Base-by-base conservation (phyloP, 2,888 invertebrate genomes). In the Heliconius ismenius region DNA sequence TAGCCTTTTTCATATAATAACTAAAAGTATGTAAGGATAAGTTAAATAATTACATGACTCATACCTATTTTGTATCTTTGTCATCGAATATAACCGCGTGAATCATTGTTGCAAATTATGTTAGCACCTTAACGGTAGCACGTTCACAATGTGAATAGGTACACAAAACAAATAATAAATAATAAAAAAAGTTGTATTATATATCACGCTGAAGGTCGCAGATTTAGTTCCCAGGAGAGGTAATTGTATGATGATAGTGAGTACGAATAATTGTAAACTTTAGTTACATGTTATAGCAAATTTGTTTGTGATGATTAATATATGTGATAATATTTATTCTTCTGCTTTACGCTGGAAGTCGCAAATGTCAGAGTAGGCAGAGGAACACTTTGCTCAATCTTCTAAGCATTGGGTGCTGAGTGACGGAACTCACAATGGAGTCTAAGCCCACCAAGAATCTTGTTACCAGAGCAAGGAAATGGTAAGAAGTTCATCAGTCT, bases 121-220 rank as follows among this genome's bases (percentile, higher is more conserved):
- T 76, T 76, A 73, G 39, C 65, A 64, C 72, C 65, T 62, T 39
- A 64, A 72, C 76, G 58, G 76, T 72, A 73, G 76, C 65, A 73
- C 72, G 64, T 67, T 39, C 63, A 26, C 24, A 26, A 26, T 28
- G 15, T 7, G 26, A 62, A 28, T 26, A 28, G 58, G n/a, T 58
- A 58, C 24, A 60, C 62, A 62, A 62, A 62, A 6, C 62, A 62
- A 24, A 62, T 62, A 62, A 15, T 62, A 62, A 24, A 62, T 60
- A 26, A 26, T 26, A 62, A 15, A 62, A 24, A 62, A 24, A 62
- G 4, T 24, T 62, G 7, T 62, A 62, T 28, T 26, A 26, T 15
- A 15, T 62, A 3, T 3, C 0, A 62, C 1, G 4, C 62, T 62
- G 62, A 62, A 62, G 62, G 62, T 62, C 26, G 62, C 15, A 26